These are phyloP conservation scores for Monodelphis domestica DNA, from an alignment of 2,797 vertebrate species.

Conservation along the genomic window DNA sequence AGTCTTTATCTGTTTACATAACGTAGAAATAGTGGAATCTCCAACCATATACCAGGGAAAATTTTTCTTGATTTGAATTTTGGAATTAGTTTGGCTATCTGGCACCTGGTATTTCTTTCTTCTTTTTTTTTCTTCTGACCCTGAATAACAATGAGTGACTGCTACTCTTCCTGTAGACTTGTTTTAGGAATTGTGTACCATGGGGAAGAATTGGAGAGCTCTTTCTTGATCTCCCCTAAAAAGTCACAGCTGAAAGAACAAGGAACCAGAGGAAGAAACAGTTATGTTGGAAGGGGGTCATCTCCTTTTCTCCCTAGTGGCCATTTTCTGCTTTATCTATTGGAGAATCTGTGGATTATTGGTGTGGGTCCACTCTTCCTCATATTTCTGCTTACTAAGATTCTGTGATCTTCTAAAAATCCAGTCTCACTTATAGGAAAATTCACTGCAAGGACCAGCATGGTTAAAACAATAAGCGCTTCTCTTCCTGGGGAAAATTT, in stretches of 20 bases:
- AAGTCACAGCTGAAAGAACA: background rate
- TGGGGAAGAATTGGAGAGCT: background rate
- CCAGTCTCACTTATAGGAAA: background rate
- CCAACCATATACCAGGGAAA: background rate
- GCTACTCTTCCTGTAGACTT: background rate
- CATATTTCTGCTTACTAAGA: background rate
- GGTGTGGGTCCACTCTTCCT: background rate
- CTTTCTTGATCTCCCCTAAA: background rate
- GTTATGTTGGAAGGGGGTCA: background rate
- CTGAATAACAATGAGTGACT: background rate
- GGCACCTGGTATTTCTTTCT: background rate
- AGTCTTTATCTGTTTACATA: background rate
- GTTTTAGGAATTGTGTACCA: background rate
- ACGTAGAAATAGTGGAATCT: background rate
- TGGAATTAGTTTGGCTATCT: background rate
- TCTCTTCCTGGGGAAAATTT: background rate
- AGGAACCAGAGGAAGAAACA: background rate
- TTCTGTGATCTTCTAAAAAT: background rate
- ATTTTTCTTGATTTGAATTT: background rate
- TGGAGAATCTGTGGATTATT: background rate
- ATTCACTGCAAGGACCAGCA: background rate
- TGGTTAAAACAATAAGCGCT: background rate
- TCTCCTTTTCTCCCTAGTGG: background rate
- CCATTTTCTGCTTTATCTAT: background rate
- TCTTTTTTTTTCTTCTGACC: background rate